Conservation (phyloP, 2,113 vertebrate genomes). For the Pollimyrus isidori region DNA sequence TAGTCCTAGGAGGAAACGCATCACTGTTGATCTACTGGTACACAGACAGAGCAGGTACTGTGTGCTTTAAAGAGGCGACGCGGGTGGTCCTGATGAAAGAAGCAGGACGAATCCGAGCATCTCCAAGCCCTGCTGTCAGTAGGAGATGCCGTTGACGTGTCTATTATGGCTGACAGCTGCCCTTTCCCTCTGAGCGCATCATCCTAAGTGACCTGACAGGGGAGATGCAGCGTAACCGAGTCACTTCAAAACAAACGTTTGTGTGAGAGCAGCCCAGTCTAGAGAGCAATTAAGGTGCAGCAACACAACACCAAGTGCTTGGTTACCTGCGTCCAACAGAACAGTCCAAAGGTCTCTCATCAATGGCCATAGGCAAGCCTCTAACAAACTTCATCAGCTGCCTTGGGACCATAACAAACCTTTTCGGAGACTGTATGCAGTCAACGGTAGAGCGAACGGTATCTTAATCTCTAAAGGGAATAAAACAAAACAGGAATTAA, state of each 20-base stretch:
- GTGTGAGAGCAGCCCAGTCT: not conserved
- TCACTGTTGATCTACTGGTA: conserved; percentile 40
- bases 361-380: not conserved
- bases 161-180: conserved; percentile 42
- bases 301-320: not conserved
- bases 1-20: conserved; percentile 39
- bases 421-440: not conserved
- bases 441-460: not conserved
- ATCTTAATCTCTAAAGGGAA: not conserved
- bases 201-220: not conserved
- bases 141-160: not conserved
- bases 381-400: not conserved
- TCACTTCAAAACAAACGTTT: not conserved
- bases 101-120: conserved; percentile 18
- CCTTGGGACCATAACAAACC: not conserved
- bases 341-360: not conserved
- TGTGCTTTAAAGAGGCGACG: conserved; percentile 51
- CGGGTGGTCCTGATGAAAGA: conserved; percentile 51
- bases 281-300: not conserved
- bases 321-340: not conserved
- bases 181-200: not conserved
- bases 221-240: not conserved
- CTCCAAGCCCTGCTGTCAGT: not conserved
- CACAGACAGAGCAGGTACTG: conserved; percentile 42
- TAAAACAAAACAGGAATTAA: not conserved